phyloP scores from a whole-genome alignment of 1,140 invertebrate genomes.

The Drosophila willistoni region DNA sequence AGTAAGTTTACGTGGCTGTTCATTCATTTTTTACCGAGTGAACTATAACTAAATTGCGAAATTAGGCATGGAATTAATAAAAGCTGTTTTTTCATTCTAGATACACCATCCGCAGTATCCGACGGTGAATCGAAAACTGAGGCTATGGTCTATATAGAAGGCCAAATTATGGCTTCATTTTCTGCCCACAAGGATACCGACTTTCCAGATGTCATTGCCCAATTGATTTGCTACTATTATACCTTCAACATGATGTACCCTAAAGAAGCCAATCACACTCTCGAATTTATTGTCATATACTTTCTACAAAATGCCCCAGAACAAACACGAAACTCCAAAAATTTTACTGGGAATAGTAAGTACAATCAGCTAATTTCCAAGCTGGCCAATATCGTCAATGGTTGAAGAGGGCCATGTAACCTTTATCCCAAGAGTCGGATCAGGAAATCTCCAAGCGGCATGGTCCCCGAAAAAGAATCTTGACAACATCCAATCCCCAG shows the following conservation, averaged over 20 bases:
- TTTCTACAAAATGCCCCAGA: conserved; percentile 70
- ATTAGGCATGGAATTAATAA: not conserved
- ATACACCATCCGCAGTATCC: conserved; percentile 38
- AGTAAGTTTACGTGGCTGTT: conserved; percentile 45
- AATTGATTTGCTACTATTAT: conserved; percentile 77
- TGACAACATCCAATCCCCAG: not conserved
- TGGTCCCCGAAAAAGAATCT: not conserved
- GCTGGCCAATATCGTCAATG: conserved; percentile 61
- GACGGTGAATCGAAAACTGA: conserved; percentile 41
- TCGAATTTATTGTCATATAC: conserved; percentile 78
- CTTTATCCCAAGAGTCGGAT: not conserved
- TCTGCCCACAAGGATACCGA: conserved; percentile 43
- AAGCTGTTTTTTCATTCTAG: conserved; percentile 22
- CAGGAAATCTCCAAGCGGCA: not conserved
- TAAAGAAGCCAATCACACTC: conserved; percentile 79
- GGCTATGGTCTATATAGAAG: conserved; percentile 71
- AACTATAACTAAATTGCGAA: not conserved
- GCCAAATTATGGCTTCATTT: conserved; percentile 64
- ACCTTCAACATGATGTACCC: conserved; percentile 80
- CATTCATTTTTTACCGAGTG: not conserved
- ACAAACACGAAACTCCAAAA: conserved; percentile 64
- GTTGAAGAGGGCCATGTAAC: conserved; percentile 20
- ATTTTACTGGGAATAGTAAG: conserved; percentile 55
- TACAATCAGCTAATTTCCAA: conserved; percentile 71
- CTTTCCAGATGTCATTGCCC: conserved; percentile 69